Conservation (phyloP, 2,888 invertebrate genomes). For the Pyrochroa serraticornis region DNA sequence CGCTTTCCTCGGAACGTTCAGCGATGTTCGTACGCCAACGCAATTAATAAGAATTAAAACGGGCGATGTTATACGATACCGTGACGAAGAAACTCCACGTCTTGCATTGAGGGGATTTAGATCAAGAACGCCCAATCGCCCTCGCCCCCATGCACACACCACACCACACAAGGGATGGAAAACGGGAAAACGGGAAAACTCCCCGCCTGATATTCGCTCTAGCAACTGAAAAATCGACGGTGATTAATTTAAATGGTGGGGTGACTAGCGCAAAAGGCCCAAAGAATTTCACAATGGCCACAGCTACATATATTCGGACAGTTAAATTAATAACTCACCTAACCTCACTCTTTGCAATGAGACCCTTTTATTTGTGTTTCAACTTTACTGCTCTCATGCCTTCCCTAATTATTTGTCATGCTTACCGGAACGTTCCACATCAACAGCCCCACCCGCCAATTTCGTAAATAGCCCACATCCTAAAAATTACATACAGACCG, state of each 20-base stretch:
- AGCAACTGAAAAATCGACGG: slow-evolving; percentile 42
- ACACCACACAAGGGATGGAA: slow-evolving; percentile 3
- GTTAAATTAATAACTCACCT: slow-evolving; percentile 38
- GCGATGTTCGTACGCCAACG: slow-evolving; percentile 33
- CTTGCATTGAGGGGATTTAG: slow-evolving; percentile 23
- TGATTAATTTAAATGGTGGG: slow-evolving; percentile 44
- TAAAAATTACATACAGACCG: too few relatives aligned
- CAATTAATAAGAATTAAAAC: slow-evolving; percentile 41
- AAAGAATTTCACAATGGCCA: slow-evolving; percentile 39
- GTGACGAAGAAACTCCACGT: slow-evolving; percentile 22
- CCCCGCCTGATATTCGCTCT: slow-evolving; percentile 11
- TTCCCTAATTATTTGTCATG: slow-evolving; percentile 25
- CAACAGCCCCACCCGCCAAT: slow-evolving; percentile 9
- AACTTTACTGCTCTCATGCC: slow-evolving; percentile 20
- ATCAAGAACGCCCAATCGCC: slow-evolving; percentile 17
- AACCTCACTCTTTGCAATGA: slow-evolving; percentile 24
- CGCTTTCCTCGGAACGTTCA: slow-evolving; percentile 33
- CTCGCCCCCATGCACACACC: background rate
- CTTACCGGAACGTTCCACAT: slow-evolving; percentile 11
- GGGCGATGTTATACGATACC: slow-evolving; percentile 28
- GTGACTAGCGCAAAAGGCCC: slow-evolving; percentile 26
- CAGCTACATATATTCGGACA: slow-evolving; percentile 39
- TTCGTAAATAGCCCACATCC: background rate
- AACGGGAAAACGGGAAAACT: background rate
- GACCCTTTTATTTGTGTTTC: slow-evolving; percentile 29